These are phyloP conservation scores for Phrynosoma platyrhinos DNA, from an alignment of 2,113 vertebrate species.

Conservation along the genomic window DNA sequence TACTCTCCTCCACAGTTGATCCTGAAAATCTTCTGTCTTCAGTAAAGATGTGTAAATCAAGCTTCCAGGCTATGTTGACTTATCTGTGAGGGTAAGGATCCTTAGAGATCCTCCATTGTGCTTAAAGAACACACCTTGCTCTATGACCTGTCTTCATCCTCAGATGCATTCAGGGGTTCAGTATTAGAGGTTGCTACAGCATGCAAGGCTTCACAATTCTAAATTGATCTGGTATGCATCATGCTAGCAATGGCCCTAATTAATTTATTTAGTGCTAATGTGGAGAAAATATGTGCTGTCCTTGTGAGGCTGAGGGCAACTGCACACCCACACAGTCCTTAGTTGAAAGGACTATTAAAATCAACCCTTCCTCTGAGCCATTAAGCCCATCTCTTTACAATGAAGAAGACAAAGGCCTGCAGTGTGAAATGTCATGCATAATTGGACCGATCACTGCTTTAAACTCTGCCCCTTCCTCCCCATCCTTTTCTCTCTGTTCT, in stretches of 20 bases:
- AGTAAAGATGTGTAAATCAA: no score
- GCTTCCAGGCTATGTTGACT: neutral
- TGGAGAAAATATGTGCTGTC: constrained; percentile 82
- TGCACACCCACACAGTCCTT: constrained; percentile 77
- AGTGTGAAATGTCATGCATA: constrained; percentile 79
- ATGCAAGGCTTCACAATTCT: constrained; percentile 73
- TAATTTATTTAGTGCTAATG: constrained; percentile 85
- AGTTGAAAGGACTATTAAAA: constrained; percentile 85
- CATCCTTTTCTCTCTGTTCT: neutral
- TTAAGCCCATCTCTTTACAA: constrained; percentile 74
- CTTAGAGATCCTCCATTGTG: no score
- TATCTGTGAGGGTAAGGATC: neutral
- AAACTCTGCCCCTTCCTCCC: constrained; percentile 74
- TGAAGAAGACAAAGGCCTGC: constrained; percentile 79
- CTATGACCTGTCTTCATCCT: neutral
- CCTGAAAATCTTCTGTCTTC: neutral
- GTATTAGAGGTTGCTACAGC: constrained; percentile 47
- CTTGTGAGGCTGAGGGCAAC: constrained; percentile 79
- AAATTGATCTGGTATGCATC: constrained; percentile 81
- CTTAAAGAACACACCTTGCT: accelerated
- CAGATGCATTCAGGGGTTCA: neutral
- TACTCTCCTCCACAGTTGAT: neutral
- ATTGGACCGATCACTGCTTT: constrained; percentile 79
- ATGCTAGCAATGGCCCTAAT: constrained; percentile 73
- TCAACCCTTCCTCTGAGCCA: constrained; percentile 78